These are phyloP conservation scores for Tenebrosternarchus preto DNA, from an alignment of 2,113 vertebrate species.

Conservation along the genomic window DNA sequence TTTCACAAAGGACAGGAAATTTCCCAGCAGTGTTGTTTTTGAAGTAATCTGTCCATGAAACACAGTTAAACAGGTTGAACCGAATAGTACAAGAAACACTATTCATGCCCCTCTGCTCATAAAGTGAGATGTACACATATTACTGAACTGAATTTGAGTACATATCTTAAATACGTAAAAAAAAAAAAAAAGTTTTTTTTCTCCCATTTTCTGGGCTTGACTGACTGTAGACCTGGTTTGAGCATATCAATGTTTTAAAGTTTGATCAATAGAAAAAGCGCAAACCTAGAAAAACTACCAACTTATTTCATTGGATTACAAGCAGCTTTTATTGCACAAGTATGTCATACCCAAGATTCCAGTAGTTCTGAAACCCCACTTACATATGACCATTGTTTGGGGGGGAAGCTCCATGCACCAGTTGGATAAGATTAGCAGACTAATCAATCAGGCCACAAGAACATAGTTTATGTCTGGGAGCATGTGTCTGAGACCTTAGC, in stretches of 20 bases:
- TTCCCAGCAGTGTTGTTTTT: slow-evolving; percentile 18
- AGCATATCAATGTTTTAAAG: too few species aligned
- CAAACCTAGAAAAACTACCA: too few species aligned
- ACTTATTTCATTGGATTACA: not conserved
- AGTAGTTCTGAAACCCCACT: slow-evolving; percentile 21
- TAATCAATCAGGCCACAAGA: slow-evolving; percentile 45
- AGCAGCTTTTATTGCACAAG: slow-evolving; percentile 10
- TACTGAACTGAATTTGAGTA: too few species aligned
- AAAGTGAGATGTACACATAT: not conserved
- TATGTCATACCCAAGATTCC: slow-evolving; percentile 21
- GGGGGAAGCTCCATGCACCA: slow-evolving; percentile 11
- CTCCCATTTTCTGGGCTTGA: too few species aligned
- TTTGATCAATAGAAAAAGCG: too few species aligned
- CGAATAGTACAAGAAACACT: too few species aligned
- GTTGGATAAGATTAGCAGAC: slow-evolving; percentile 51
- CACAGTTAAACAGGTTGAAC: not conserved
- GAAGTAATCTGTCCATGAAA: not conserved
- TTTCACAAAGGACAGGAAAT: slow-evolving; percentile 10
- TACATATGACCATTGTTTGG: slow-evolving; percentile 16
- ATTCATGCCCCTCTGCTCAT: too few species aligned
- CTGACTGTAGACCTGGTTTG: too few species aligned
- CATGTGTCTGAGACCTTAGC: slow-evolving; percentile 14
- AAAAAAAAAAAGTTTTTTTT: too few species aligned
- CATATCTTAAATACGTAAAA: too few species aligned
- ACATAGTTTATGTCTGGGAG: slow-evolving; percentile 42